Percentiles rank a stretch among this genome's conserved stretches.
These are phyloP conservation scores for Amaurobius ferox DNA, from an alignment of 2,888 invertebrate species.

Conservation along the genomic window DNA sequence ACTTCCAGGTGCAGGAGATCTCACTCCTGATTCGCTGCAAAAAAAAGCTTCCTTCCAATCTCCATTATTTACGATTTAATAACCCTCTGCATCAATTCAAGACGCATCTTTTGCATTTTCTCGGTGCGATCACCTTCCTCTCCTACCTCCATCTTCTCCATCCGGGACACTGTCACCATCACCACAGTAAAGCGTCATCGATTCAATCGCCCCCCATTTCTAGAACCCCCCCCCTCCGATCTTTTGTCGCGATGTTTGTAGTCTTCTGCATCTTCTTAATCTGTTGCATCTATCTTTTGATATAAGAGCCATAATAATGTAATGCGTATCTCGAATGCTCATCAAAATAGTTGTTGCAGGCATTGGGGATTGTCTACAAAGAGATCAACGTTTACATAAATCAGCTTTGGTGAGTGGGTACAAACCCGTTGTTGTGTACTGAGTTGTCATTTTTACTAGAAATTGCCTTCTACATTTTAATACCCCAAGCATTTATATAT, in stretches of 20 bases:
- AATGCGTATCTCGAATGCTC: background rate
- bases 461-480: too few relatives aligned
- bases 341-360: too few relatives aligned
- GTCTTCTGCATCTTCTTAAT: background rate
- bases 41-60: background rate
- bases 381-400: too few relatives aligned
- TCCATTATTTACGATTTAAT: slow-evolving; percentile 2
- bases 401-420: too few relatives aligned
- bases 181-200: background rate
- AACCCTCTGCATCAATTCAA: background rate
- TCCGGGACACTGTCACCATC: background rate
- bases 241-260: background rate
- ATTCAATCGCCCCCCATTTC: background rate
- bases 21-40: background rate
- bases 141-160: background rate
- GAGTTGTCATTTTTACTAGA: too few relatives aligned
- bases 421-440: too few relatives aligned
- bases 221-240: background rate
- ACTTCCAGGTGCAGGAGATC: background rate
- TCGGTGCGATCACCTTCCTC: background rate
- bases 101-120: slow-evolving; percentile 5
- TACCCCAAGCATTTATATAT: too few relatives aligned
- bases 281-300: background rate
- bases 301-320: background rate
- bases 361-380: too few relatives aligned